Percentiles rank a stretch among this genome's conserved stretches.
These are phyloP conservation scores for Zonotrichia albicollis DNA, from an alignment of 2,797 vertebrate genomes.

Conservation along the genomic window DNA sequence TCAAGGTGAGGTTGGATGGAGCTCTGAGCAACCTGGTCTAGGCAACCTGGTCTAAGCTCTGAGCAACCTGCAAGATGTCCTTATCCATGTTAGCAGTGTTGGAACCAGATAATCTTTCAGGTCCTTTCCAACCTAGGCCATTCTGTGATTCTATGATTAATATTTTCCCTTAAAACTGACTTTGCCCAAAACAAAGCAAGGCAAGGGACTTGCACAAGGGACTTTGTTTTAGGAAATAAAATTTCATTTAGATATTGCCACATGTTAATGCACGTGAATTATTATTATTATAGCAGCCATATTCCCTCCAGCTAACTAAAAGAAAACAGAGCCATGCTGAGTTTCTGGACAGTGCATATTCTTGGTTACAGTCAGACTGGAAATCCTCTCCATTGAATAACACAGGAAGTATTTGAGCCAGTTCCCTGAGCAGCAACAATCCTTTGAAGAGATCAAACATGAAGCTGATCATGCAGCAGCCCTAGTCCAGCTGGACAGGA, in stretches of 20 bases:
- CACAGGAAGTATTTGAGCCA: not conserved
- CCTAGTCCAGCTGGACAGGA: not conserved
- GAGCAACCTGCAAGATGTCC: not conserved
- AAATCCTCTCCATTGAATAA: not conserved
- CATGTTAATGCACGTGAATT: not conserved
- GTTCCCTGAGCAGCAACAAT: not conserved
- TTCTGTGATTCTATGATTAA: not conserved
- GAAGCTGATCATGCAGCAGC: accelerated
- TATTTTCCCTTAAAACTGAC: not conserved
- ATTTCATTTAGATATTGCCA: not conserved
- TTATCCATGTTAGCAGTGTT: accelerated
- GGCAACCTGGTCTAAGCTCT: too few species aligned
- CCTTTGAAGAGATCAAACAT: not conserved
- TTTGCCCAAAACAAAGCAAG: not conserved
- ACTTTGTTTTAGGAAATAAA: not conserved
- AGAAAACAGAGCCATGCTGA: not conserved
- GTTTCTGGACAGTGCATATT: not conserved
- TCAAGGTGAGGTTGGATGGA: not conserved
- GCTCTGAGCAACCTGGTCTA: not conserved
- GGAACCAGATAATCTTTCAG: not conserved
- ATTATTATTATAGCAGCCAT: not conserved
- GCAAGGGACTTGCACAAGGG: not conserved
- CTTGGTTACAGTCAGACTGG: not conserved
- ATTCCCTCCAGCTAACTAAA: not conserved
- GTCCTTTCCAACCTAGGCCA: not conserved